Conservation (phyloP, 23 tunicate genomes). For the Trididemnum miniatum region DNA sequence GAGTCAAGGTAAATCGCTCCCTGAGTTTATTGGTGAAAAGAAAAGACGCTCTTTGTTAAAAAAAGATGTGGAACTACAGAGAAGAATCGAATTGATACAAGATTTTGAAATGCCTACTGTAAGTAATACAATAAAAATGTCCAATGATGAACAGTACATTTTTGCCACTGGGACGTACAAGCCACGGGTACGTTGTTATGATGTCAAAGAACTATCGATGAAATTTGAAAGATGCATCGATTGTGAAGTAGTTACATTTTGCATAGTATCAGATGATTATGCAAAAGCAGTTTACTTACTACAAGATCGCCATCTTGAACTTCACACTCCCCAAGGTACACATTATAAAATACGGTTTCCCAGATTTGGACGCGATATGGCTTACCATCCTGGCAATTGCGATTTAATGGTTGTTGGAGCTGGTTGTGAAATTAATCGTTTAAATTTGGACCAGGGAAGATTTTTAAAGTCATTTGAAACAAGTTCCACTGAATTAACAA, state of each 20-base stretch:
- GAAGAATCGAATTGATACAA: slow-evolving; percentile 96
- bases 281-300: slow-evolving; percentile 68
- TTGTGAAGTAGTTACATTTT: slow-evolving; percentile 80
- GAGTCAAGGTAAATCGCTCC: slow-evolving; percentile 81
- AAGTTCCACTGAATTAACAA: slow-evolving; percentile 21
- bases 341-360: slow-evolving; percentile 87
- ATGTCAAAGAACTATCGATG: slow-evolving; percentile 82
- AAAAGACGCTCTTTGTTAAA: slow-evolving; percentile 62
- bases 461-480: slow-evolving; percentile 75
- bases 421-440: slow-evolving; percentile 85
- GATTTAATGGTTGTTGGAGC: slow-evolving; percentile 89
- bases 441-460: slow-evolving; percentile 84
- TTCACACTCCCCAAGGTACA: slow-evolving; percentile 88
- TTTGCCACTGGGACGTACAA: slow-evolving; percentile 94
- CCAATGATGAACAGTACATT: slow-evolving; percentile 82
- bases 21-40: slow-evolving; percentile 74
- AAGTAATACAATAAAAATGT: slow-evolving; percentile 64
- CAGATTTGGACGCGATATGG: slow-evolving; percentile 85
- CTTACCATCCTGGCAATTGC: slow-evolving; percentile 83
- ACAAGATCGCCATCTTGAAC: slow-evolving; percentile 66
- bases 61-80: slow-evolving; percentile 69
- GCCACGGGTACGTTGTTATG: slow-evolving; percentile 91
- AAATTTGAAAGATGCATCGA: slow-evolving; percentile 96
- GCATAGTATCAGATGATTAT: slow-evolving; percentile 87
- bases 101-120: slow-evolving; percentile 98